A percentile compares a stretch with the other conserved stretches of the same genome.
Conservation (phyloP, 2,888 invertebrate species). For the Octodonta nipae region DNA sequence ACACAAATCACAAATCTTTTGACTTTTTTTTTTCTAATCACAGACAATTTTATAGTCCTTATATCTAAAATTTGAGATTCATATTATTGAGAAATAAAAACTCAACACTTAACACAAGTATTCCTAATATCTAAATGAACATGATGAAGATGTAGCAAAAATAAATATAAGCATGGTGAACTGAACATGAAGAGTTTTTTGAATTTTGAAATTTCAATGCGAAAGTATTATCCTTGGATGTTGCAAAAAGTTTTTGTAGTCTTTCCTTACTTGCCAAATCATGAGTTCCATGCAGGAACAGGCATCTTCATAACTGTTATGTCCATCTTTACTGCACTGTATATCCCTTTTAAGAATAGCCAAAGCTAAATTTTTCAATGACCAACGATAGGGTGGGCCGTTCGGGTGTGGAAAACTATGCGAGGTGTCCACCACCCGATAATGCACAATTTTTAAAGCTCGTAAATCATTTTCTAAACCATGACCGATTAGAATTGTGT, state of each 20-base stretch:
- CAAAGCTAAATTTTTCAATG: slow-evolving; percentile 64
- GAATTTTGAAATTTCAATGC: too few species aligned
- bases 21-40: too few species aligned
- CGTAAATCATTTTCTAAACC: slow-evolving; percentile 87
- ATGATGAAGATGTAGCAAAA: too few species aligned
- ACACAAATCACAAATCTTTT: too few species aligned
- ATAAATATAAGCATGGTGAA: too few species aligned
- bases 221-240: too few species aligned
- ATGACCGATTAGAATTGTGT: slow-evolving; percentile 89
- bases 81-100: too few species aligned
- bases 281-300: slow-evolving; percentile 79
- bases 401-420: slow-evolving; percentile 73
- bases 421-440: slow-evolving; percentile 78
- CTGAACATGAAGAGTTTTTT: too few species aligned
- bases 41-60: too few species aligned
- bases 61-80: too few species aligned
- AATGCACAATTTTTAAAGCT: slow-evolving; percentile 71
- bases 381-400: slow-evolving; percentile 72
- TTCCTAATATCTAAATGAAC: too few species aligned
- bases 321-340: slow-evolving; percentile 62
- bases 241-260: slow-evolving; percentile 28
- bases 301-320: slow-evolving; percentile 90
- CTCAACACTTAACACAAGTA: too few species aligned
- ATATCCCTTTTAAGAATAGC: slow-evolving; percentile 67
- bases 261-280: slow-evolving; percentile 57